phyloP scores from a whole-genome alignment of 2,797 vertebrate species.

The Anas capensis region DNA sequence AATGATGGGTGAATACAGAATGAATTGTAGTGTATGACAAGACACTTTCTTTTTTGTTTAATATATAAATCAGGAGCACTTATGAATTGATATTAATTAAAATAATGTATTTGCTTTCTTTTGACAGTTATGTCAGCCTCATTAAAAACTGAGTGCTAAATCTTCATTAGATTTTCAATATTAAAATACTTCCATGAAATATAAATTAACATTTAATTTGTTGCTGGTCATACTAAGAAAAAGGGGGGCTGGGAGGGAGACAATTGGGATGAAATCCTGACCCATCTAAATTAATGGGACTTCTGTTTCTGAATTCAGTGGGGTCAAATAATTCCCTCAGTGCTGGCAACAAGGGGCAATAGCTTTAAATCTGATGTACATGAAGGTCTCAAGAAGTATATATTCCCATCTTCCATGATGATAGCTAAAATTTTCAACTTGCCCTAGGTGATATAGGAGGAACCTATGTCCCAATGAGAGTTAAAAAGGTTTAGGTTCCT shows the following conservation, averaged over 20 bases:
- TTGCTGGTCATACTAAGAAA: constrained; percentile 73
- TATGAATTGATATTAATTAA: constrained; percentile 84
- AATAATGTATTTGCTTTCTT: constrained; percentile 86
- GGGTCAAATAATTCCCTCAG: constrained; percentile 27
- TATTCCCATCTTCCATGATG: neutral
- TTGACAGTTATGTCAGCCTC: constrained; percentile 80
- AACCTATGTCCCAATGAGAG: neutral
- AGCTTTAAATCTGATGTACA: constrained; percentile 6
- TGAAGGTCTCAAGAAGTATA: neutral
- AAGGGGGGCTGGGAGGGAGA: constrained; percentile 9
- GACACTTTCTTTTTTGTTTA: constrained; percentile 80
- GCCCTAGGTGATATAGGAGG: neutral
- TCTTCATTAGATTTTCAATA: constrained; percentile 85
- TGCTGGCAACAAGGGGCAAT: neutral
- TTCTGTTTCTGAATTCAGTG: constrained; percentile 9
- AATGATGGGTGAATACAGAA: constrained; percentile 79
- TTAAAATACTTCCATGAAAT: constrained; percentile 83
- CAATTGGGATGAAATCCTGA: neutral
- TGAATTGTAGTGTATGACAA: constrained; percentile 79
- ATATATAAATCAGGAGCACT: constrained; percentile 80
- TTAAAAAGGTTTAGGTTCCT: neutral
- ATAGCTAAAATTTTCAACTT: neutral
- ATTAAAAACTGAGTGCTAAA: constrained; percentile 81
- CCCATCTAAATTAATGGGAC: constrained; percentile 26
- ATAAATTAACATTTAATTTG: constrained; percentile 83